Conservation (phyloP, 1,140 invertebrate genomes). For the Popillia japonica region DNA sequence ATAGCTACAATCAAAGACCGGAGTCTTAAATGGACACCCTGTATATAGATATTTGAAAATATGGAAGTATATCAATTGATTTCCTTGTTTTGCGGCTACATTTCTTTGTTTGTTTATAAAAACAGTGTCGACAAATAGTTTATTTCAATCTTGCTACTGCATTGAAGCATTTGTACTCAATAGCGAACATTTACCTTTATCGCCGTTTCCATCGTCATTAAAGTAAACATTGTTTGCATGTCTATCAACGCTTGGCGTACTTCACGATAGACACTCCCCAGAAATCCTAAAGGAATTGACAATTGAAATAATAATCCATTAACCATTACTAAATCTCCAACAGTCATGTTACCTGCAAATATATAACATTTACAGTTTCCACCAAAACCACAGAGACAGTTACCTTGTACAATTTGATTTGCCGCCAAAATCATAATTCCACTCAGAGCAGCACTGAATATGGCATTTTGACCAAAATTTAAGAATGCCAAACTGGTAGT, state of each 20-base stretch:
- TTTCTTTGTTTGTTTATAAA: no score
- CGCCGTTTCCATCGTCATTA: constrained; percentile 83
- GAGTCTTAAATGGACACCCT: no score
- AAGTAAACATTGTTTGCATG: constrained; percentile 98
- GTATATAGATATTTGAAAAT: no score
- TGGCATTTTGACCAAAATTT: constrained; percentile 99
- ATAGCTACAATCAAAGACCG: no score
- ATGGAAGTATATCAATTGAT: no score
- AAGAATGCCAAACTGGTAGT: constrained; percentile 91
- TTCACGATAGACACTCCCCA: constrained; percentile 97
- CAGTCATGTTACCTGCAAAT: constrained; percentile 89
- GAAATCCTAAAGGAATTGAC: constrained; percentile 93
- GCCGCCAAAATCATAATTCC: constrained; percentile 95
- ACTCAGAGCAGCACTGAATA: constrained; percentile 93
- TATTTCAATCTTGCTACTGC: no score
- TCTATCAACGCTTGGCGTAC: constrained; percentile 95
- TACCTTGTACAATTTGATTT: constrained; percentile 87
- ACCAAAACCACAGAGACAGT: not conserved
- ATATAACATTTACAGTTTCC: not conserved
- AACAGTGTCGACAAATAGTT: no score
- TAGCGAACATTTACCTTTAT: constrained; percentile 71
- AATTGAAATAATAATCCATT: constrained; percentile 98
- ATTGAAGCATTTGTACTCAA: not conserved
- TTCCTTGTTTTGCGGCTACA: no score
- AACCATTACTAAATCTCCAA: constrained; percentile 98